A percentile compares a stretch with the other conserved stretches of the same genome.
phyloP scores from a whole-genome alignment of 2,113 vertebrate species.

The Leptosomus discolor region DNA sequence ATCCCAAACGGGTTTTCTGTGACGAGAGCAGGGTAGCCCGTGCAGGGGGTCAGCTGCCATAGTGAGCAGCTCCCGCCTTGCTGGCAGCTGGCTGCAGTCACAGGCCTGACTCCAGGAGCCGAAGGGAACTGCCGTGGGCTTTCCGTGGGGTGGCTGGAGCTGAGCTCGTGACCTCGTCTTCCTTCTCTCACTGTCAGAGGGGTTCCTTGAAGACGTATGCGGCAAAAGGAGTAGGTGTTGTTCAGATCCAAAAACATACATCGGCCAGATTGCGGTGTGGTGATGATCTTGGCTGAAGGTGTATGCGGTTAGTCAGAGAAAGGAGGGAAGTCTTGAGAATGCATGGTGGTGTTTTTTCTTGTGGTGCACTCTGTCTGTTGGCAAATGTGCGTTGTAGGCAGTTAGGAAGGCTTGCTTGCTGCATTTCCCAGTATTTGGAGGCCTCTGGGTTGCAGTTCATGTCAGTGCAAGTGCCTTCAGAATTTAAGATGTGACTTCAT shows the following conservation, averaged over 20 bases:
- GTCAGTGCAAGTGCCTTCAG: neutral
- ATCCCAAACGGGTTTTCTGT: too few species aligned
- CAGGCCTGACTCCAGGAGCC: neutral
- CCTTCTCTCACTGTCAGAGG: neutral
- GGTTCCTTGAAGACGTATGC: fast-evolving
- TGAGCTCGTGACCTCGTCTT: fast-evolving
- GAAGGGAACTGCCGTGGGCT: too few species aligned
- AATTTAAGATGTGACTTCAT: neutral
- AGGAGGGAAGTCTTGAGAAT: neutral
- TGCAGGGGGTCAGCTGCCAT: fast-evolving
- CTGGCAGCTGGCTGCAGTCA: neutral
- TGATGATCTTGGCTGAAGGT: neutral
- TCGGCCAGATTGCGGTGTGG: neutral
- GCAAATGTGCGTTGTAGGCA: neutral
- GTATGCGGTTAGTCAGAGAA: neutral
- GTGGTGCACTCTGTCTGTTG: neutral
- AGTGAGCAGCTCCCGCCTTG: neutral
- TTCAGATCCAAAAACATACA: fast-evolving
- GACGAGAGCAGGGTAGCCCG: neutral
- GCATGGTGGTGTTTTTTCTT: neutral
- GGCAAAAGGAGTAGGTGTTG: neutral
- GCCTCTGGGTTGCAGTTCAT: neutral
- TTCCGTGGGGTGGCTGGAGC: neutral
- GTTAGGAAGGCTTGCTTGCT: neutral
- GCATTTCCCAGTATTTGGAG: conserved; percentile 37